Evolutionary conservation across 2,797 vertebrate species (phyloP), one percentile per base, ranked within the genome.

Genomic region (Harpagifer antarcticus): DNA sequence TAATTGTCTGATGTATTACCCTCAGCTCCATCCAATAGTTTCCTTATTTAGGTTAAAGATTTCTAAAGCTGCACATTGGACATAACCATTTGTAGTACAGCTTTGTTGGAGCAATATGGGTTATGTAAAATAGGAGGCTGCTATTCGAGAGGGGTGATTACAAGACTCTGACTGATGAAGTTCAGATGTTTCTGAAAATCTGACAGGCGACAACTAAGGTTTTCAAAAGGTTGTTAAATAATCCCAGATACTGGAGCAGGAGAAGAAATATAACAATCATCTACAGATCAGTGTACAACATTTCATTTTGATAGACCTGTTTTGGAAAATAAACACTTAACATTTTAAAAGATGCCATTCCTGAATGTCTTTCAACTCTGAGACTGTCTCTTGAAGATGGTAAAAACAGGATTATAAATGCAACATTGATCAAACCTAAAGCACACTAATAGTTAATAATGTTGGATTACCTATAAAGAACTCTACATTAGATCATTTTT

Each of bases 81-180:
- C 31, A 54, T 5, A 33, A 43, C 57, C 11, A 27, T 44, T 56
- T 2, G 9, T 17, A 15, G 19, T 19, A 8, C 20, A 53, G 49
- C 72, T 20, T 61, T 48, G n/a, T 65, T 19, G 64, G 47, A 79
- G 68, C 47, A 52, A 56, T 12, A 12, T 16, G 48, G 43, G 69
- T 67, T 64, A 62, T 66, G 48, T 79, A n/a, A 33, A 65, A 11
- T 61, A 62, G 7, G 52, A 50, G 27, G 59, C 33, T 42, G 81
- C 75, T 67, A 86, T 80, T 37, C 74, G 58, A 90, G 82, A 86
- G 43, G 74, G 47, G 59, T 72, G 72, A 74, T 79, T 82, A 63
- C 71, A 72, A 78, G 72, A 79, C 40, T 75, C 54, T 79, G 56
- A 65, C 62, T 86, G 69, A 79, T 76, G 72, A 74, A 73, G 84